phyloP scores from a whole-genome alignment of 2,888 invertebrate genomes.

The Petrolisthes manimaculis region DNA sequence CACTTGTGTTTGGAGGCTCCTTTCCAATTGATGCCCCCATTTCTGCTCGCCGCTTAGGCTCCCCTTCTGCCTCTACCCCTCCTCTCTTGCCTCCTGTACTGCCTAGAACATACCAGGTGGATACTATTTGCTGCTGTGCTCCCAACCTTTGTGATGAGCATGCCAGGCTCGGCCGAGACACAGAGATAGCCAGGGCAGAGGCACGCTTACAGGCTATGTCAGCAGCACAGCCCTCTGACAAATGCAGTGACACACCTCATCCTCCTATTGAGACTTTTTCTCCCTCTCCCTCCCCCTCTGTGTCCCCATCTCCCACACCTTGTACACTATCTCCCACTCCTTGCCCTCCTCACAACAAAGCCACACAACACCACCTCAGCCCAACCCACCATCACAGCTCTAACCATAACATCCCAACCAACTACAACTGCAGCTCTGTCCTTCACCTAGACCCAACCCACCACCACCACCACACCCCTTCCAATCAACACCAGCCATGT shows the following conservation, averaged over 20 bases:
- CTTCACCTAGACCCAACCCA: not conserved
- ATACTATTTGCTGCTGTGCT: constrained; percentile 63
- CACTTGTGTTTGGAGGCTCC: constrained; percentile 63
- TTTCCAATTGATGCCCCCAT: constrained; percentile 65
- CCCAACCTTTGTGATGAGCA: constrained; percentile 65
- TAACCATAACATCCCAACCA: not conserved
- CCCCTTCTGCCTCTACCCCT: not conserved
- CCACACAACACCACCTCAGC: not conserved
- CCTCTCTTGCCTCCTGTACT: not conserved
- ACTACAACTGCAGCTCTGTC: not conserved
- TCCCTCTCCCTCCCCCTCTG: constrained; percentile 12
- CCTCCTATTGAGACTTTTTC: not conserved
- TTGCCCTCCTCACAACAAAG: not conserved
- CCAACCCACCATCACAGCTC: constrained; percentile 19
- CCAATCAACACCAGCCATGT: not conserved
- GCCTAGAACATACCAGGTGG: constrained; percentile 64
- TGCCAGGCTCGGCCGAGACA: constrained; percentile 48
- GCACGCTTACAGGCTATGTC: constrained; percentile 43
- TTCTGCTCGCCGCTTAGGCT: constrained; percentile 55
- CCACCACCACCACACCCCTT: constrained; percentile 9
- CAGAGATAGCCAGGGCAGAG: constrained; percentile 45
- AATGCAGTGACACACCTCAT: not conserved
- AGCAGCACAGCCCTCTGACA: constrained; percentile 4
- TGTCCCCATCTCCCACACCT: not conserved
- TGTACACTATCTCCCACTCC: not conserved